Percentiles rank a stretch among this genome's conserved stretches.
Conservation (phyloP, 2,797 vertebrate genomes). For the Hippocampus kuda region DNA sequence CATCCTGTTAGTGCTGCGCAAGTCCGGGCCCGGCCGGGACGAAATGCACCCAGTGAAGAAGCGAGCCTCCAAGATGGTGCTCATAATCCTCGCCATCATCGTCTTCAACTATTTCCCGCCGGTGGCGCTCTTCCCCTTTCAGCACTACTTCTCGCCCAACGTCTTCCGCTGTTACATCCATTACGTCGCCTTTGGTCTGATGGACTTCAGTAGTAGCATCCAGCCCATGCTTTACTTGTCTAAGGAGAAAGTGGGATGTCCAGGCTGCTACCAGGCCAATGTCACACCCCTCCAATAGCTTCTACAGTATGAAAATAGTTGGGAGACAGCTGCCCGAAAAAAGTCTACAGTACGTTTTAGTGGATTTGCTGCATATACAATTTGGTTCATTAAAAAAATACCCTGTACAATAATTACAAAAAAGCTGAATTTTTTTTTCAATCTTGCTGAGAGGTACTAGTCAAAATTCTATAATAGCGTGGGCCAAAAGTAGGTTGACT, state of each 20-base stretch:
- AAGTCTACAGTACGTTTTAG: background rate
- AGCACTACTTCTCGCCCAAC: slow-evolving; percentile 48
- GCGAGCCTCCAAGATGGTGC: slow-evolving; percentile 68
- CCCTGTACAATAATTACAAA: background rate
- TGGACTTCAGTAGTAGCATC: slow-evolving; percentile 73
- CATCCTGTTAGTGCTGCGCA: slow-evolving; percentile 59
- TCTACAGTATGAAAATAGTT: background rate
- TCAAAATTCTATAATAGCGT: background rate
- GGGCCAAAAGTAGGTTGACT: no score
- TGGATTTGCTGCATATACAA: background rate
- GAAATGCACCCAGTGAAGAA: slow-evolving; percentile 72
- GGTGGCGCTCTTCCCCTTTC: slow-evolving; percentile 67
- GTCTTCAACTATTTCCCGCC: slow-evolving; percentile 70
- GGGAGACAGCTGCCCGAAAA: background rate
- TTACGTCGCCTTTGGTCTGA: slow-evolving; percentile 63
- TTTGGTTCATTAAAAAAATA: background rate
- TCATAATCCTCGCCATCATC: slow-evolving; percentile 69
- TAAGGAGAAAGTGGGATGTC: slow-evolving; percentile 41
- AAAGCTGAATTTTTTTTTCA: background rate
- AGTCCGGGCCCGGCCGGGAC: slow-evolving; percentile 54
- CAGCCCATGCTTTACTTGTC: slow-evolving; percentile 70
- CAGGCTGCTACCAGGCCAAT: slow-evolving; percentile 27
- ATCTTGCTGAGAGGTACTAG: background rate
- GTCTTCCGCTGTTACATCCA: slow-evolving; percentile 66
- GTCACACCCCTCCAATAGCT: background rate